Base-by-base conservation (phyloP, 2,888 invertebrate genomes). In the Melanophora roralis region DNA sequence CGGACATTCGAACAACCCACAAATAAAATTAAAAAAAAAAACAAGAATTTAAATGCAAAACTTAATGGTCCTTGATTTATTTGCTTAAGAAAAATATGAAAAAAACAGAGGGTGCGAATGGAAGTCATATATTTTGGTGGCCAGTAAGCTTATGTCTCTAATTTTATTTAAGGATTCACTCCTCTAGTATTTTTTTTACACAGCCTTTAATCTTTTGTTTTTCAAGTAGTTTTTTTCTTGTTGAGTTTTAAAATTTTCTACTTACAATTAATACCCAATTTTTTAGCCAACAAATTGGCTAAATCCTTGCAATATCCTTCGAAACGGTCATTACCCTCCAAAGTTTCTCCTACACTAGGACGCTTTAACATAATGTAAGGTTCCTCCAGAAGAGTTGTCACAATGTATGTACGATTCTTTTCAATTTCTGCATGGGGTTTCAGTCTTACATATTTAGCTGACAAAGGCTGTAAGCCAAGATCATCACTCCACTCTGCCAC, bases 221-320 rank as follows among this genome's bases (percentile, higher is more conserved):
- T n/a, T n/a, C n/a, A n/a, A n/a, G n/a, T n/a, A n/a, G n/a, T 57
- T 36, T 40, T 1, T 14, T 11, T 21, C 16, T 45, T 60, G 12
- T 53, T 36, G 23, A 36, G 38, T n/a, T 36, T 40, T 38, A 8
- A 19, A 19, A 12, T 12, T 38, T 9, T 38, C n/a, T 83, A 86
- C 95, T 93, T 91, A 96, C 97, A 97, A 89, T 95, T 94, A 83
- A 97, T 96, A 73, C 94, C 95, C 79, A 97, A 92, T 86, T 93
- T 93, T 84, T 94, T 94, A 0, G 96, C 92, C 79, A 98, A 93
- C 81, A 95, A 91, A 85, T 96, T 95, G 2, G 96, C 95, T 43
- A 98, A 91, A 88, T 98, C 98, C 87, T 97, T 96, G 90, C 97
- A 97, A 89, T 97, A 98, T 62, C 98, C 98, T 86, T 96, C 94